Evolutionary conservation across 1,140 invertebrate genomes (phyloP), one percentile per base, ranked within the genome.

Genomic region (Drosophila kikkawai): DNA sequence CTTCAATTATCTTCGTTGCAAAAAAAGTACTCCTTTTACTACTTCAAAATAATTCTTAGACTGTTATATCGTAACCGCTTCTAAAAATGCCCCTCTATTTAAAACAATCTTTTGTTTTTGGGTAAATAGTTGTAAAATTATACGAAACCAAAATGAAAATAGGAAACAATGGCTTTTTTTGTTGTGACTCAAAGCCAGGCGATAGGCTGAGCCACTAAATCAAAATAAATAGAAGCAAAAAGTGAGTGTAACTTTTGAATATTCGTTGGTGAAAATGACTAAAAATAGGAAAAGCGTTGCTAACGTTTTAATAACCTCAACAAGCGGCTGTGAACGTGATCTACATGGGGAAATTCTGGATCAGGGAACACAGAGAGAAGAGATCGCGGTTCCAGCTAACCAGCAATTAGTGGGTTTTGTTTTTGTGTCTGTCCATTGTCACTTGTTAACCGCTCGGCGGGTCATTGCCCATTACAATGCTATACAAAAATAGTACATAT

Each of bases 401-500:
- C 45, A 37, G 70, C 74, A 77, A 77, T 77, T 77, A 77, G 75
- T 56, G 58, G 36, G 8, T 60, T 42, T 41, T 41, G 34, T 57
- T 47, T 42, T 42, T 71, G 26, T 57, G 29, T 37, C 15, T 29
- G 19, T 56, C 44, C 57, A 82, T 80, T 79, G 82, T 50, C 83
- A 86, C 74, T 77, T 68, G 71, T 44, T 71, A 50, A 47, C 67
- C 51, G 47, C 48, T 47, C 66, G 68, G 71, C 66, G 66, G 84
- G 84, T 87, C 83, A 75, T 88, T 87, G 83, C 70, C 80, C 82
- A 78, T 65, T 65, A 68, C 58, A 64, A 58, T 48, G 11, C 32
- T 34, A 48, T 50, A 44, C 29, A 69, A 22, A 48, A 37, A 22
- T n/a, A 56, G 53, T 56, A 56, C 13, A 39, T 56, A 56, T 32